These are phyloP conservation scores for Sapajus apella DNA, from an alignment of 2,113 vertebrate species.

Conservation along the genomic window DNA sequence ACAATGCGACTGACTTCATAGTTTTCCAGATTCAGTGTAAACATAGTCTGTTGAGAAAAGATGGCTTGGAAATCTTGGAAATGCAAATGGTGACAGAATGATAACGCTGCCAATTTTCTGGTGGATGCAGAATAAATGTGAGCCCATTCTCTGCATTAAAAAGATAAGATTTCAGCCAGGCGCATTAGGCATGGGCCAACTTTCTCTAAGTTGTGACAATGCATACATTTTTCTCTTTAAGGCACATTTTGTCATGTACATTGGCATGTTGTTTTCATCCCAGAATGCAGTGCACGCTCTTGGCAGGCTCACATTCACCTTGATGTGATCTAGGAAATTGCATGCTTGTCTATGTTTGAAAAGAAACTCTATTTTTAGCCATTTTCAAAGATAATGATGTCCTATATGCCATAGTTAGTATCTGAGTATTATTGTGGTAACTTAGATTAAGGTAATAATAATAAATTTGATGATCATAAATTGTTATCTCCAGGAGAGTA, in stretches of 20 bases:
- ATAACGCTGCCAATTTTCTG: not conserved
- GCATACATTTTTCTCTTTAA: not conserved
- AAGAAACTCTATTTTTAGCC: not conserved
- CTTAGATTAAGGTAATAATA: not conserved
- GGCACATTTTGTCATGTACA: not conserved
- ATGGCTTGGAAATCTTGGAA: not conserved
- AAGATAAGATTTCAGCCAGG: not conserved
- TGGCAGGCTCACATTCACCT: not conserved
- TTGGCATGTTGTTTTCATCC: not conserved
- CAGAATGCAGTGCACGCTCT: not conserved
- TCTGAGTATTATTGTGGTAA: not conserved
- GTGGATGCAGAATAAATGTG: not conserved
- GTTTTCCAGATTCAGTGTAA: not conserved
- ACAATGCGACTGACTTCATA: not conserved
- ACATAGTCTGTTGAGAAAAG: not conserved
- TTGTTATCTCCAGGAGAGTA: not conserved
- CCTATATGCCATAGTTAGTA: not conserved
- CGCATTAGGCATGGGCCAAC: not conserved
- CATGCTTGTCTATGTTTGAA: not conserved
- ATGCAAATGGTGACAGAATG: not conserved
- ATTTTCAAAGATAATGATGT: not conserved
- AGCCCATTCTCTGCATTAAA: not conserved
- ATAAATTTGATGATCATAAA: not conserved
- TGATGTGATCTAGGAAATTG: not conserved
- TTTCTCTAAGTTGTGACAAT: not conserved